Evolutionary conservation across 1,140 invertebrate genomes (phyloP), one percentile per base, ranked within the genome.

Genomic region (Drosophila pachea): DNA sequence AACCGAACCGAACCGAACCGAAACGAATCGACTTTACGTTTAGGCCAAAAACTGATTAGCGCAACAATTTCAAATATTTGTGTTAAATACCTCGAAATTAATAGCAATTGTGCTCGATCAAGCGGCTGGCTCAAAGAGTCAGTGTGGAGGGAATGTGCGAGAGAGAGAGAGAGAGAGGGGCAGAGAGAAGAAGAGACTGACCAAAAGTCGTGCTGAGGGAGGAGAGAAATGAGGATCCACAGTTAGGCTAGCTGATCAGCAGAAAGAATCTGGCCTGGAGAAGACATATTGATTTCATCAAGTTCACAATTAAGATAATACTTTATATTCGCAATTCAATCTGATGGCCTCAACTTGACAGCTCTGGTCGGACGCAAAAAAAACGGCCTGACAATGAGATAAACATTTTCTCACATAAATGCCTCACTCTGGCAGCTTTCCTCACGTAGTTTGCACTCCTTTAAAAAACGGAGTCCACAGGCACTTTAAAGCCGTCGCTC

Each of bases 21-120:
- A 22, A 22, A 2, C 22, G 22, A 22, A 22, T 43, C 14, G 12
- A 43, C 64, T 68, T 68, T 48, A 48, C 58, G 66, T 62, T 62
- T 22, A 33, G 40, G 12, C 38, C 38, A 38, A 62, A 64, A 55
- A 43, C 62, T 63, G 62, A 75, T 75, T 75, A 75, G 59, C 45
- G 47, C 5, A 68, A 54, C 52, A 68, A 73, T 75, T 75, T 68
- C 55, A 68, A 73, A 75, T 68, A 75, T 75, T 68, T 75, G 64
- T 75, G 73, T 75, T 75, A 73, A 75, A 73, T 75, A 50, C 54
- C 48, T 68, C 67, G 47, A 62, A 68, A 73, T 73, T 68, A 73
- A 73, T 75, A 64, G 59, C 64, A 68, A 55, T 63, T 73, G 65
- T 63, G 54, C 29, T 56, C 40, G 29, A n/a, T 43, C n/a, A 8